phyloP scores from a whole-genome alignment of 2,113 vertebrate species.

The Cathartes aura region DNA sequence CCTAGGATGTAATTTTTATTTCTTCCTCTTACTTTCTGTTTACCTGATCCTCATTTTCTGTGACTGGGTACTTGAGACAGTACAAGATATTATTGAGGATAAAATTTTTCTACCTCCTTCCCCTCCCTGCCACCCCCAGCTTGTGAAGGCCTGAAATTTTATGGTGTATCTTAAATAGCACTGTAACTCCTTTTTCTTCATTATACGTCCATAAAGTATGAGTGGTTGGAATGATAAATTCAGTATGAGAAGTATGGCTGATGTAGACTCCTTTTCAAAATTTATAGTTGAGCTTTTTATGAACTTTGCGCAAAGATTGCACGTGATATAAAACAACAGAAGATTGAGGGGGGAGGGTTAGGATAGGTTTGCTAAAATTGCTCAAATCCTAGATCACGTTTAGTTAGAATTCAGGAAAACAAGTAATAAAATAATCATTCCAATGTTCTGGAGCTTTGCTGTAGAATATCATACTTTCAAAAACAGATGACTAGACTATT shows the following conservation, averaged over 20 bases:
- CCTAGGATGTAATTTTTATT: neutral
- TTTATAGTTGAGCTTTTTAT: neutral
- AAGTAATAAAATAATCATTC: neutral
- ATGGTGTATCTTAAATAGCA: neutral
- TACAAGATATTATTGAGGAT: neutral
- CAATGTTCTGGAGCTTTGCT: neutral
- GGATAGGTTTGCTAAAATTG: neutral
- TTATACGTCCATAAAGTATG: neutral
- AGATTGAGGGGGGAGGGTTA: accelerated
- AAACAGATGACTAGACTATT: neutral
- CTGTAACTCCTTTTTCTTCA: neutral
- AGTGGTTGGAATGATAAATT: neutral
- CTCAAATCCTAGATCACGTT: neutral
- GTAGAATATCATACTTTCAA: neutral
- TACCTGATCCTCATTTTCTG: neutral
- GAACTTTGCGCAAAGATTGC: neutral
- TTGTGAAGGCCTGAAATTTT: neutral
- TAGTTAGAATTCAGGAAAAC: neutral
- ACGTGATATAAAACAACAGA: neutral
- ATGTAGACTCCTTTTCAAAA: neutral
- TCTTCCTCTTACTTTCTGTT: neutral
- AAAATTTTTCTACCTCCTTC: neutral
- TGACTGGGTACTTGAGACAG: neutral
- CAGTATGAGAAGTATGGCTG: neutral
- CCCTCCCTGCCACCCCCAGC: neutral